These are phyloP conservation scores for Protaetia brevitarsis DNA, from an alignment of 1,140 invertebrate genomes.

Conservation along the genomic window DNA sequence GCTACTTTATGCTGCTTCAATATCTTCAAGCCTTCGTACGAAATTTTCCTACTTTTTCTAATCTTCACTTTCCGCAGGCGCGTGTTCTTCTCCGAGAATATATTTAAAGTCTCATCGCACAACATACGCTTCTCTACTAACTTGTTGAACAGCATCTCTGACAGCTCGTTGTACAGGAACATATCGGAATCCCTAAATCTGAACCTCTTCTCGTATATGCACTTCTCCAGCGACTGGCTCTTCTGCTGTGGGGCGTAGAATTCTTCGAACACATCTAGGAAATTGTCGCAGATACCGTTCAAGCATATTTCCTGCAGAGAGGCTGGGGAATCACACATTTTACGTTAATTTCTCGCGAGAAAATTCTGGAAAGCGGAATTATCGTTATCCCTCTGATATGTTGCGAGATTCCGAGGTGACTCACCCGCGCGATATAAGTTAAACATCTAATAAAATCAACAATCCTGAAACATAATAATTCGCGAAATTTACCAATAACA, in stretches of 20 bases:
- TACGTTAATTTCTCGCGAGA: slow-evolving; percentile 6
- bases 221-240: background rate
- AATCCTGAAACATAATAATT: slow-evolving; percentile 2
- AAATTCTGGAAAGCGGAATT: background rate
- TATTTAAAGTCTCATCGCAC: slow-evolving; percentile 61
- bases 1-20: slow-evolving; percentile 65
- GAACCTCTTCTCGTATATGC: slow-evolving; percentile 46
- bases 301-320: slow-evolving; percentile 66
- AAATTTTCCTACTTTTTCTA: slow-evolving; percentile 58
- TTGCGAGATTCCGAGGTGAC: background rate
- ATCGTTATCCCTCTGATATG: background rate
- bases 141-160: slow-evolving; percentile 63
- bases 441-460: slow-evolving; percentile 13
- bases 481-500: slow-evolving; percentile 4
- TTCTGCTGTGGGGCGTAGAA: slow-evolving; percentile 18
- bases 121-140: slow-evolving; percentile 64
- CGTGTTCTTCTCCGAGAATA: slow-evolving; percentile 67
- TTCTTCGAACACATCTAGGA: slow-evolving; percentile 58
- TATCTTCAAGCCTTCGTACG: slow-evolving; percentile 62
- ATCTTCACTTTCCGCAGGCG: slow-evolving; percentile 55
- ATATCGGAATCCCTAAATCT: slow-evolving; percentile 63
- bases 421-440: background rate
- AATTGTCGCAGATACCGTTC: slow-evolving; percentile 68
- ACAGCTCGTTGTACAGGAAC: slow-evolving; percentile 66
- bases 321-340: slow-evolving; percentile 63